phyloP scores from a whole-genome alignment of 2,113 vertebrate genomes.

The Perognathus longimembris region DNA sequence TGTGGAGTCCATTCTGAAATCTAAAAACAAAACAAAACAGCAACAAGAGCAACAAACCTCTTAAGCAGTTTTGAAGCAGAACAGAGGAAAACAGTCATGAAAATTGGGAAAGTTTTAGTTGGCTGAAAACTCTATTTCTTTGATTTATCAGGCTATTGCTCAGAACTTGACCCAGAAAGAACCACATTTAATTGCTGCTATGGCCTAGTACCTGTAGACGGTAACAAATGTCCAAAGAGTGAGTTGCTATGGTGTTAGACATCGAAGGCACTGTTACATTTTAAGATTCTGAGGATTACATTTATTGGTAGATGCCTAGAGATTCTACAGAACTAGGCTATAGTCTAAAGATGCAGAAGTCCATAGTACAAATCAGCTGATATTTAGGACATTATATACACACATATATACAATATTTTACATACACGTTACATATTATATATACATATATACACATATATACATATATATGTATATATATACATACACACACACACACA shows the following conservation, averaged over 20 bases:
- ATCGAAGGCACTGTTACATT: neutral
- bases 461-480: too few species aligned
- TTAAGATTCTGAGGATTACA: neutral
- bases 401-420: too few species aligned
- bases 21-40: neutral
- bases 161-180: too few species aligned
- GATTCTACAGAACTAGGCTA: neutral
- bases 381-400: neutral
- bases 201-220: neutral
- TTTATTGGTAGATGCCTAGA: neutral
- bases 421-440: too few species aligned
- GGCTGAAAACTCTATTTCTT: neutral
- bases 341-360: neutral
- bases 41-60: too few species aligned
- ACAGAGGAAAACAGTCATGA: neutral
- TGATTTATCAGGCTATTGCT: neutral
- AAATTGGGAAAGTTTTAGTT: neutral
- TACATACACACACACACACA: too few species aligned
- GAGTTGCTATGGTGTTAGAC: neutral
- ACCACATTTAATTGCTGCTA: neutral
- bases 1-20: neutral
- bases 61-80: neutral
- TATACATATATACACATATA: too few species aligned
- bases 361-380: neutral
- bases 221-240: rapidly evolving